Evolutionary conservation across 2,888 invertebrate genomes (phyloP), one percentile per base, ranked within the genome.

Genomic region (Gerris lacustris): DNA sequence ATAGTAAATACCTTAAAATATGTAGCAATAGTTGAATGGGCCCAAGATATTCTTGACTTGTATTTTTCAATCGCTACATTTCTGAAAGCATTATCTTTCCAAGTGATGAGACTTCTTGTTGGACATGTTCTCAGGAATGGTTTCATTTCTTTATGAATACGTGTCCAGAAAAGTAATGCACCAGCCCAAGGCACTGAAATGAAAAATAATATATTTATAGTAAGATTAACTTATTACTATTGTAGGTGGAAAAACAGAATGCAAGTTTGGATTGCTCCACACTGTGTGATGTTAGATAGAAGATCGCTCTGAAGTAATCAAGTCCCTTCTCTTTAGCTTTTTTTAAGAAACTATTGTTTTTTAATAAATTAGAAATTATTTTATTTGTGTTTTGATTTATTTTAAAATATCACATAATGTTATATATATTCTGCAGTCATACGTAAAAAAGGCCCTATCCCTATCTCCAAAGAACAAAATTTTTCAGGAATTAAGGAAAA

Each of bases 131-230:
- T 64, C 18, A 64, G 18, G 82, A 88, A 88, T 15, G 88, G 88
- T 4, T 86, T 83, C 76, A 88, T 81, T 75, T 86, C 83, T 73
- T 87, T 87, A 7, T 85, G 85, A 71, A 88, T 80, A 77, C 86
- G 84, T 63, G 87, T 86, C 87, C 88, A 87, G 77, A 86, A 85
- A 72, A 88, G 80, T 72, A 86, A 86, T 7, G 87, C 87, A 4
- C 88, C 88, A 45, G 88, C 88, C 87, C 88, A 88, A 2, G 85
- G 84, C 63, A 88, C 88, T 88, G 77, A 72, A 73, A 76, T 66
- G 68, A 67, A 64, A 71, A 73, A 71, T 66, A 70, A 67, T 11
- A 62, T 63, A 71, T 70, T 73, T 69, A 31, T 17, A 68, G 15
- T 44, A 55, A 71, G 69, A 73, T 31, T n/a, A 72, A 67, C 64